phyloP scores from a whole-genome alignment of 2,113 vertebrate genomes.

The Crotalus tigris region DNA sequence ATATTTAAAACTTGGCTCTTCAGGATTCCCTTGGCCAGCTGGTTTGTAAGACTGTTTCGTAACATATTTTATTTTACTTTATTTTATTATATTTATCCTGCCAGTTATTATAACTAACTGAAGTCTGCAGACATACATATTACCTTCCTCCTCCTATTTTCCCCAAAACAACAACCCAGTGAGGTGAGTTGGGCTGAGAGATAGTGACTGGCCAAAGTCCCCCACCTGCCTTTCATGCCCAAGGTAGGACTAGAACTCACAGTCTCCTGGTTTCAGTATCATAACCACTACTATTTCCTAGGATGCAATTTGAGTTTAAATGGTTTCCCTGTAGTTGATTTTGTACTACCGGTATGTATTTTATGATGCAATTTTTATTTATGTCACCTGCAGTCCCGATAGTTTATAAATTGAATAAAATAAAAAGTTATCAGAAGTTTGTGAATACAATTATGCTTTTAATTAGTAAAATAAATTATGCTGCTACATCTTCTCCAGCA shows the following conservation, averaged over 20 bases:
- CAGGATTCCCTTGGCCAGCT: not conserved
- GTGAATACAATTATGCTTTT: not conserved
- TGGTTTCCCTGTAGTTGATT: not conserved
- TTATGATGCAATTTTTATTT: not conserved
- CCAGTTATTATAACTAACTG: not conserved
- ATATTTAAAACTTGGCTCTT: not conserved
- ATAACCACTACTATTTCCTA: not conserved
- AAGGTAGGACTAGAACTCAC: not conserved
- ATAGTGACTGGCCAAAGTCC: not conserved
- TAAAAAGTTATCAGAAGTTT: not conserved
- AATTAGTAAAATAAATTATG: not conserved
- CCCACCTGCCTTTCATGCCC: not conserved
- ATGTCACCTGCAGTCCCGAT: not conserved
- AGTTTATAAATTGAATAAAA: not conserved
- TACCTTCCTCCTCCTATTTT: not conserved
- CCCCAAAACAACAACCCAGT: not conserved
- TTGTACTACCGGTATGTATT: not conserved
- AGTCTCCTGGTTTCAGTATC: not conserved
- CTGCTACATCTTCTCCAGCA: not conserved
- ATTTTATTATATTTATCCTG: not conserved
- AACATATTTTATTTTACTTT: not conserved
- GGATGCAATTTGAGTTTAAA: not conserved
- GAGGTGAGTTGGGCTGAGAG: not conserved
- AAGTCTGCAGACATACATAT: not conserved
- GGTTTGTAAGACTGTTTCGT: not conserved